Evolutionary conservation across 2,797 vertebrate genomes (phyloP), one percentile per base, ranked within the genome.

Genomic region (Chelon auratus): DNA sequence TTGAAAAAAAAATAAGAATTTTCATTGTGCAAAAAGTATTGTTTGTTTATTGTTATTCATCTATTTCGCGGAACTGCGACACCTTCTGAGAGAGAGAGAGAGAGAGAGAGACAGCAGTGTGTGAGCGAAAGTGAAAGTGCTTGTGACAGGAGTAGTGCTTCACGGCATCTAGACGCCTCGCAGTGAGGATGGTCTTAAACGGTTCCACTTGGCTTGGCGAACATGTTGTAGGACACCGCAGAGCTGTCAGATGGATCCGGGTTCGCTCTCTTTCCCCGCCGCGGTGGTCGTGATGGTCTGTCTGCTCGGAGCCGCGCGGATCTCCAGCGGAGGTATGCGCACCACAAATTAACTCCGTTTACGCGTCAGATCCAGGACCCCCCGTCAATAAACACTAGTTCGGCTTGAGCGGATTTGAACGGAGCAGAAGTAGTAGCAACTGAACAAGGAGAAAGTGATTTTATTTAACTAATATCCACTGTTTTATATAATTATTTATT

Each of bases 161-260:
- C 24, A 12, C 8, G 0, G 1, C 0, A 11, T 1, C 5, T 0
- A 9, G 13, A 17, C 7, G 1, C 2, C 4, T 18, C 1, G 4
- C n/a, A 11, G 45, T 6, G 62, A 84, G 26, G 33, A 85, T 84
- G 77, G 0, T 58, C n/a, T 5, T 1, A 0, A 9, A 12, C 1
- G 22, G 7, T 0, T 13, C 0, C 0, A 9, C 7, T 39, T 8
- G 50, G 1, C 10, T 5, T 5, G 13, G 5, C 3, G 14, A 22
- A 7, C 24, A 71, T 70, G 68, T 13, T 67, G 15, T 63, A 39
- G 50, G 2, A 30, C 0, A 48, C 0, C 2, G 12, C 24, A 12
- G 62, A 26, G 45, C 20, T 1, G 62, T 59, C 77, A 54, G 71
- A 91, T 92, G 91, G 86, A 85, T 76, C 57, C 20, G 37, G 5